Base-by-base conservation (phyloP, 2,797 vertebrate species). In the Eremophila alpestris region DNA sequence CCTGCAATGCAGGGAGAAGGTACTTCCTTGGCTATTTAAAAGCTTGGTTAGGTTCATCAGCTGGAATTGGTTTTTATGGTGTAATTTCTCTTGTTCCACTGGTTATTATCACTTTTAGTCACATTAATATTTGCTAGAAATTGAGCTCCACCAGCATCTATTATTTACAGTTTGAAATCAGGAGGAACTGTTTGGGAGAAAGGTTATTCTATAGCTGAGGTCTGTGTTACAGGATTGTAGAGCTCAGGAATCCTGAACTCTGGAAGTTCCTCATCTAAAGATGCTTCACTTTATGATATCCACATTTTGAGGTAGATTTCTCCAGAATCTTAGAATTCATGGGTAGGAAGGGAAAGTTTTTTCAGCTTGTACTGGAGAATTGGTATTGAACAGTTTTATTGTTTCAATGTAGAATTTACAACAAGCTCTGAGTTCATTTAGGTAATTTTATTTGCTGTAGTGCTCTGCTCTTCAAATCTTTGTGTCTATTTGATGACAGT, bases 361-460 rank as follows among this genome's bases (percentile, higher is more conserved):
- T 89, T 64, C 16, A 36, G 41, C 20, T 88, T 3, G 1, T 46
- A 34, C 14, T n/a, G 70, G 12, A 70, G 48, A 84, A 75, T 22
- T 24, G 55, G 36, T 11, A 13, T 24, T 67, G 32, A 90, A 36
- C 27, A 45, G 24, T 65, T 63, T 59, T 51, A 30, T 27, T 93
- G 27, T 77, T 80, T 32, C 18, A 3, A 13, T 26, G 14, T 14
- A 36, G 30, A 77, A 10, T 60, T 87, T 85, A 46, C 29, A 82
- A 4, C 79, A 58, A 94, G 80, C 68, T 84, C 60, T 65, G 46
- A 54, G 17, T 87, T 75, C 40, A 34, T 91, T 63, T 83, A 45
- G 4, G 18, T 73, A 83, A 90, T 95, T 97, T 80, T 70, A 29
- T 96, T 93, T 80, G 62, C 59, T 92, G 32, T 59, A 52, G 55